Base-by-base conservation (phyloP, 2,797 vertebrate species). In the Thalassophryne amazonica region DNA sequence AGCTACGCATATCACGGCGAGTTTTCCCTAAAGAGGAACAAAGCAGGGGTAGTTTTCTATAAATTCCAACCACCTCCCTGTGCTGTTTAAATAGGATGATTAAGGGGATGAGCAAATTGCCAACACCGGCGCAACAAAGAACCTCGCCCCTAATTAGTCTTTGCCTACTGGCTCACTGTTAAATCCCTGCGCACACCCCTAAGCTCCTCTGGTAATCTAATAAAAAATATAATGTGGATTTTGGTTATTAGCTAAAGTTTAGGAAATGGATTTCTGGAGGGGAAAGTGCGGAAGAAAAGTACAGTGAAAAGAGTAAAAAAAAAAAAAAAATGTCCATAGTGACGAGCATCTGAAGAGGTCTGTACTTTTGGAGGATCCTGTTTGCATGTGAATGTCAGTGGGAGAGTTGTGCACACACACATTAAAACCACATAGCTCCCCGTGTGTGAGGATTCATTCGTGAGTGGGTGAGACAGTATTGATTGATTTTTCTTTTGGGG, bases 91-190 rank as follows among this genome's bases (percentile, higher is more conserved):
- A 86, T 69, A 51, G 76, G 73, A 81, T 79, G 76, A 86, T 84
- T 80, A 84, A 74, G 78, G 71, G 72, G 80, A 73, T 76, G 82
- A 84, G 81, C 69, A 89, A 84, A 82, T 84, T 86, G 76, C 77
- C 74, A 80, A 83, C 80, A 87, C 76, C 66, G 53, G 77, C 70
- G 73, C 74, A 90, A 86, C 85, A 87, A 89, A 89, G 83, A 85
- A 81, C 86, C 84, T 88, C 83, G 77, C 85, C 87, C 84, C 68
- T 81, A 83, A 88, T 88, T 80, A 88, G 75, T 77, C 61, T 77
- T 73, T 81, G 59, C 73, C 70, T 64, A 43, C 63, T 68, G 57
- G 47, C 56, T 41, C 54, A 40, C 60, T 49, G 69, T 34, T 45
- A 73, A 81, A 78, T 65, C 69, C 53, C 29, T 35, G 46, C 38